Conservation (phyloP, 2,113 vertebrate genomes). For the Syrrhaptes paradoxus region DNA sequence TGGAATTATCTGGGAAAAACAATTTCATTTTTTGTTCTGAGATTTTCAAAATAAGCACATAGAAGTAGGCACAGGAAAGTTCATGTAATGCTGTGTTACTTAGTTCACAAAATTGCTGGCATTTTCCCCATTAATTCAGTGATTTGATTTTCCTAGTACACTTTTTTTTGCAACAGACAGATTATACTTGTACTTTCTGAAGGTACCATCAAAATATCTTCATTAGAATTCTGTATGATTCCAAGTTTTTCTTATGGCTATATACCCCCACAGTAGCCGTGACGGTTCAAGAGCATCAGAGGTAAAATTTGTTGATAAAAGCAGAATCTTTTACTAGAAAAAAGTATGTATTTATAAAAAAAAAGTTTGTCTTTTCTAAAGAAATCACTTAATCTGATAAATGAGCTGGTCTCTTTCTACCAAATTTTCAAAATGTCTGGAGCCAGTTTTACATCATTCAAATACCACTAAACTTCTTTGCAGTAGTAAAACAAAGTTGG, state of each 20-base stretch:
- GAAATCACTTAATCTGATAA: not conserved
- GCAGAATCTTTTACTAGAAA: not conserved
- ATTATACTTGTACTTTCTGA: not conserved
- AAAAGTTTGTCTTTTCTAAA: not conserved
- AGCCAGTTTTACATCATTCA: not conserved
- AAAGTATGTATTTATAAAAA: not conserved
- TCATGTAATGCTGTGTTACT: not conserved
- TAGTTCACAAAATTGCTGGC: not conserved
- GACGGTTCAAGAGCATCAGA: not conserved
- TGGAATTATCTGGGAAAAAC: not conserved
- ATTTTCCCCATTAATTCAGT: not conserved
- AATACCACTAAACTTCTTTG: not conserved
- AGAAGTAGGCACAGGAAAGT: not conserved
- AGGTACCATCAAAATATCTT: not conserved
- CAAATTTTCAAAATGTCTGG: not conserved
- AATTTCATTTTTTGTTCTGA: not conserved
- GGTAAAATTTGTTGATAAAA: not conserved
- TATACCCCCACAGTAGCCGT: not conserved
- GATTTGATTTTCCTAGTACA: not conserved
- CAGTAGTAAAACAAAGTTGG: not conserved
- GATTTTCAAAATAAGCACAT: not conserved
- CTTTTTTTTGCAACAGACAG: not conserved
- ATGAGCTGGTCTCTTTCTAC: not conserved
- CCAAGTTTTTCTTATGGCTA: not conserved
- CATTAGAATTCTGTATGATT: not conserved